Base-by-base conservation (phyloP, 1,140 invertebrate species). In the Drosophila subobscura region DNA sequence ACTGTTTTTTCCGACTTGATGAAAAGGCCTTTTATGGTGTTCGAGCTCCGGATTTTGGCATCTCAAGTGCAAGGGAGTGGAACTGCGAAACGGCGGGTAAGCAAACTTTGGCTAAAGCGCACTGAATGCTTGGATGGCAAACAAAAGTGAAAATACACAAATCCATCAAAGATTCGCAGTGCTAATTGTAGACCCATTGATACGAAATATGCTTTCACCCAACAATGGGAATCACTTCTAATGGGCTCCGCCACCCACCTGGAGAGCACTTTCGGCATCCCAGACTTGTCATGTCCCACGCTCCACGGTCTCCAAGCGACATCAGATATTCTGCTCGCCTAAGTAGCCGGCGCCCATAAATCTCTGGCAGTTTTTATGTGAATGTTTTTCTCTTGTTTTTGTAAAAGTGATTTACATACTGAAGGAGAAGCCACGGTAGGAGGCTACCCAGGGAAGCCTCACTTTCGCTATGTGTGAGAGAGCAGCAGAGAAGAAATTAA, bases 321-420 rank as follows among this genome's bases (percentile, higher is more conserved):
- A 37, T 68, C 29, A 56, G 68, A 68, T 70, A 70, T 70, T 70
- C 64, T 70, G 51, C 64, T 49, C 51, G 65, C n/a, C 66, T 68
- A 70, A 70, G 49, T 70, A 70, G 64, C 64, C 67, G 44, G 51
- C 51, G 64, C 33, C 63, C 50, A 68, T 68, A 68, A 68, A 70
- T 70, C 65, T 68, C 51, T 44, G 37, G 50, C 64, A 70, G 64
- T 68, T 66, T 12, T 49, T 49, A 20, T 20, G 16, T 20, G 16
- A 20, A 20, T 20, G 16, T 66, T 23, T 63, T 50, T 55, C 41
- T 41, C 47, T 29, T 29, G 6, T 37, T 37, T 3, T 10, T 37
- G 33, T 60, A 67, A 68, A 56, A 63, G 64, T 68, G 66, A 70
- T 70, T 70, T 70, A 70, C 66, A 68, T 68, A 68, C 66, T 56